These are phyloP conservation scores for Medauroidea extradentata DNA, from an alignment of 1,140 invertebrate species.

Conservation along the genomic window DNA sequence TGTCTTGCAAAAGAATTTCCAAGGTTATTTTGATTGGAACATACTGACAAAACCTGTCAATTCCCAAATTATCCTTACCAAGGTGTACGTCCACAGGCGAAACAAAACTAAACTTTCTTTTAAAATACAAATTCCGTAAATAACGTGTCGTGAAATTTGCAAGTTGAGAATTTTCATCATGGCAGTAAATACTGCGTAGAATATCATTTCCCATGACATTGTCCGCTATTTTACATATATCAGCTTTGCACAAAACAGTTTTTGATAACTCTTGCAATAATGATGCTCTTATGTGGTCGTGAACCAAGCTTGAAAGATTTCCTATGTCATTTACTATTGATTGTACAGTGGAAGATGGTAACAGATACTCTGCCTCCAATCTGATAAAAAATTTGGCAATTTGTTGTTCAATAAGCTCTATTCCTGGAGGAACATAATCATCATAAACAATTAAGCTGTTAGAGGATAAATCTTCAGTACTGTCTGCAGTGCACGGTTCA, in stretches of 20 bases:
- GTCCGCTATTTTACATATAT: no score
- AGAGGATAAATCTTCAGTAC: no score
- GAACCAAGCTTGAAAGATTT: background rate
- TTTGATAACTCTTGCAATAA: background rate
- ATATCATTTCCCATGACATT: background rate
- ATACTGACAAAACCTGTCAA: conserved; percentile 28
- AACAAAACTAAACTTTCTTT: no score
- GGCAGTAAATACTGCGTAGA: background rate
- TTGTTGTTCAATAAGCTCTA: no score
- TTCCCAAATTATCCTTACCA: conserved; percentile 3
- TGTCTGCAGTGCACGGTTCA: no score
- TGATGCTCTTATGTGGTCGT: background rate
- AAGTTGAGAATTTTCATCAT: background rate
- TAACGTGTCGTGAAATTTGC: background rate
- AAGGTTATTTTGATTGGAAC: conserved; percentile 27
- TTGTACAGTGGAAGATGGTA: background rate
- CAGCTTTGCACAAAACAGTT: background rate
- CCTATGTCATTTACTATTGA: background rate
- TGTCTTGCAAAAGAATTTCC: conserved; percentile 25
- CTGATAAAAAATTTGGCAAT: background rate
- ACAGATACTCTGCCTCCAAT: background rate
- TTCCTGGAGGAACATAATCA: no score
- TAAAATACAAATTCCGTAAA: background rate
- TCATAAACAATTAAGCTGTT: no score
- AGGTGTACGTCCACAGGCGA: background rate